Base-by-base conservation (phyloP, 2,113 vertebrate genomes). In the Monarcha castaneiventris region DNA sequence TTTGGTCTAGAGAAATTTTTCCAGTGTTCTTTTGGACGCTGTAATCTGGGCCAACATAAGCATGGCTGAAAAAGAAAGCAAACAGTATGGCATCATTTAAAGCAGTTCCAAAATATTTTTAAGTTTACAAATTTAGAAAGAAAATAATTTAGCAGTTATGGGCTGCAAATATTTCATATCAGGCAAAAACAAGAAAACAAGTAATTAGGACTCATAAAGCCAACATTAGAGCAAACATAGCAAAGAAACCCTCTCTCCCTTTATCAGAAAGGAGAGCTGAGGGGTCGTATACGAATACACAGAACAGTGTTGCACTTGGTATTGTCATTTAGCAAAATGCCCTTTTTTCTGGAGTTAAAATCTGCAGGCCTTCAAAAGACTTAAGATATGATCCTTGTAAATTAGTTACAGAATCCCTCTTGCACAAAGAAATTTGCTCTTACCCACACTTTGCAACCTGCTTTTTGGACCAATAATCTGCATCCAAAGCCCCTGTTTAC, bases 1-100 rank as follows among this genome's bases (percentile, higher is more conserved):
- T 99, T 91, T 99, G 99, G 33, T 99, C 99, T 91, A 99, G 97
- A 74, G 99, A 99, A 97, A 99, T 98, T 97, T 99, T 99, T 78
- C 99, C 99, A 37, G 97, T 88, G 81, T 98, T 99, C 95, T 98
- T 99, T 92, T 99, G 99, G 69, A 95, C 73, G 25, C 98, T 99
- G 96, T 99, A 99, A 97, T 99, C 99, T 96, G 99, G 99, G 52
- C 99, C 99, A 95, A 99, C 93, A 2, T 99, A 99, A 58, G 98
- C 98, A 98, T 99, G 98, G 95, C 99, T 99, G 52, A 63, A 84
- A 94, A 80, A 84, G 49, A 84, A 88, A 92, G 72, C 10, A 92
- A 54, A 93, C 11, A 93, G 48, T 3, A 86, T 27, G 74, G n/a
- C 11, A 94, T 43, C 25, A 77, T 64, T 82, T 35, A 29, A 66